These are phyloP conservation scores for Carassius auratus DNA, from an alignment of 2,113 vertebrate genomes.

Conservation along the genomic window DNA sequence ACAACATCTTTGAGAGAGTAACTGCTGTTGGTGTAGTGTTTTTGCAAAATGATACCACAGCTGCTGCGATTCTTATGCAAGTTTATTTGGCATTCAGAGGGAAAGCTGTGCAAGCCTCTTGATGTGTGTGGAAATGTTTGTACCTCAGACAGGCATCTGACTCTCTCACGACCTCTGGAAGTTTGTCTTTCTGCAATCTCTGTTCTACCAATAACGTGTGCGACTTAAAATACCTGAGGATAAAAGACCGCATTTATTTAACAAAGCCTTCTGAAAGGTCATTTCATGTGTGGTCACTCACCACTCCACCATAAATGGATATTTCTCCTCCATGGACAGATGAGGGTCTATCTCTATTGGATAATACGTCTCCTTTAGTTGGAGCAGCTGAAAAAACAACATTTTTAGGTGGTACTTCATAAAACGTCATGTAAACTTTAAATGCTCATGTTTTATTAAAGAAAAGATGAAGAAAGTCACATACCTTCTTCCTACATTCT, in stretches of 20 bases:
- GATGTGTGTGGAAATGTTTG: neutral
- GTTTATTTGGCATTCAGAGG: neutral
- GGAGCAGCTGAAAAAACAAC: constrained; percentile 75
- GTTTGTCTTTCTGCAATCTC: constrained; percentile 84
- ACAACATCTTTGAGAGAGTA: neutral
- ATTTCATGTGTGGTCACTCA: constrained; percentile 70
- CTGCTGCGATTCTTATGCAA: neutral
- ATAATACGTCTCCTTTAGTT: constrained; percentile 94
- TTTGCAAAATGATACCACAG: neutral
- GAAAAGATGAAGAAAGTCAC: neutral
- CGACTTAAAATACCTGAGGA: constrained; percentile 93
- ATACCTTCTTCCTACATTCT: constrained; percentile 89
- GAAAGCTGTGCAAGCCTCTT: neutral
- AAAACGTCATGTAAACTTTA: neutral
- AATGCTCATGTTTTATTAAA: neutral
- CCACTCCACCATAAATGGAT: constrained; percentile 97
- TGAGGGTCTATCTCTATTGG: constrained; percentile 93
- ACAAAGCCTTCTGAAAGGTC: neutral
- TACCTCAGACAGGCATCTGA: constrained; percentile 94
- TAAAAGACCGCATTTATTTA: neutral
- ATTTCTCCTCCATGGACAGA: constrained; percentile 92
- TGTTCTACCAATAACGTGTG: constrained; percentile 92
- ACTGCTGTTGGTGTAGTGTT: neutral
- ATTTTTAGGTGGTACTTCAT: neutral
- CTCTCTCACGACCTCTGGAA: constrained; percentile 88